A percentile compares a stretch with the other conserved stretches of the same genome.
Conservation (phyloP, 23 tunicate genomes). For the Styela plicata region DNA sequence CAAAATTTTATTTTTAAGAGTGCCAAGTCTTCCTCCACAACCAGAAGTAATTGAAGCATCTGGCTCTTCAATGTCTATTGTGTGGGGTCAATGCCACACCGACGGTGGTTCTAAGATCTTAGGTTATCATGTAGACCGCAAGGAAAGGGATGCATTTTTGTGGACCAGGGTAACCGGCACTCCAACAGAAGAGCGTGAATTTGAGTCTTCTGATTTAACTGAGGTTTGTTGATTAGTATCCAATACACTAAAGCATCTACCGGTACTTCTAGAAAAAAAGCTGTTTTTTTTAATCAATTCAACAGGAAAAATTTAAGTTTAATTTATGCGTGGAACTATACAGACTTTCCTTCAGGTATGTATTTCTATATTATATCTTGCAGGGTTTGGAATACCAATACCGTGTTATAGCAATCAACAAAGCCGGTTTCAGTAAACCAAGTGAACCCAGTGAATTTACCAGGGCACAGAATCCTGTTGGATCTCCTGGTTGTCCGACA, state of each 20-base stretch:
- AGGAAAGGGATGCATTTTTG: constrained; percentile 50
- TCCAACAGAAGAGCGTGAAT: constrained; percentile 12
- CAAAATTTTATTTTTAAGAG: background rate
- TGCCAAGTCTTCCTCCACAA: constrained; percentile 40
- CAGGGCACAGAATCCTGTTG: constrained; percentile 30
- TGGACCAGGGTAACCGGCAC: constrained; percentile 37
- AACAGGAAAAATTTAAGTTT: no score
- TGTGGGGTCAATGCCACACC: constrained; percentile 38
- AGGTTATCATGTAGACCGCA: constrained; percentile 52
- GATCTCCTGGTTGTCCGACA: constrained; percentile 37
- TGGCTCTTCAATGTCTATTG: constrained; percentile 25
- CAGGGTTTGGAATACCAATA: constrained; percentile 60
- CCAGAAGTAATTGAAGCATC: constrained; percentile 42
- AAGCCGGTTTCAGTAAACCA: constrained; percentile 40
- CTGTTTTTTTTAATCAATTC: no score
- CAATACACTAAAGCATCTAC: no score
- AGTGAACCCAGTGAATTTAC: constrained; percentile 34
- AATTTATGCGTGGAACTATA: no score
- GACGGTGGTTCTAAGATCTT: constrained; percentile 43
- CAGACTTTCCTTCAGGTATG: background rate
- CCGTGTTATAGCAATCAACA: constrained; percentile 47
- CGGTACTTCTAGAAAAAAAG: no score
- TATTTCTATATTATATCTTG: background rate
- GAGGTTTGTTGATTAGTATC: constrained; percentile 10
- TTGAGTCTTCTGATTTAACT: constrained; percentile 7